Evolutionary conservation across 64 coral and sea anemone species (phyloP).

Genomic region (Platygyra sinensis): DNA sequence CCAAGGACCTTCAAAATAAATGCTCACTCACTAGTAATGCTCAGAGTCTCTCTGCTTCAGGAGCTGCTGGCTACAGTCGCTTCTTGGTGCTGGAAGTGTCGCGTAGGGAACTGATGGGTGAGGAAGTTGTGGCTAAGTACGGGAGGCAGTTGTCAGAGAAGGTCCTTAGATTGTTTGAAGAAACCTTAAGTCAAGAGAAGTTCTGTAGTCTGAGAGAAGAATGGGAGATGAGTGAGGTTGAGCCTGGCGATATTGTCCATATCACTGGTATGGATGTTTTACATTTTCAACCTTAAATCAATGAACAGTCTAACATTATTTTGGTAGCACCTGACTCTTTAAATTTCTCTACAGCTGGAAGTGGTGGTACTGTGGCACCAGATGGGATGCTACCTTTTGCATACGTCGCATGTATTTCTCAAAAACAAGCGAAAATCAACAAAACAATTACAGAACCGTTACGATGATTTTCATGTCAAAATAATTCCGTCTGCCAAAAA

Average conservation of each 20-base stretch:
- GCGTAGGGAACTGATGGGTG: constrained; percentile 53
- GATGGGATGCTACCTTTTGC: too few relatives aligned
- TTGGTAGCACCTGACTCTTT: background rate
- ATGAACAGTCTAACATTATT: background rate
- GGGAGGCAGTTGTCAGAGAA: constrained; percentile 67
- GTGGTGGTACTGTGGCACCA: too few relatives aligned
- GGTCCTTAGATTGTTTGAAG: constrained; percentile 89
- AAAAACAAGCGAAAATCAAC: too few relatives aligned
- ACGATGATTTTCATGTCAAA: too few relatives aligned
- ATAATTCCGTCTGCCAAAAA: too few relatives aligned
- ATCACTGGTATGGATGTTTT: constrained; percentile 65
- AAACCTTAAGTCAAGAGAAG: constrained; percentile 58
- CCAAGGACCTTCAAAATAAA: constrained; percentile 24
- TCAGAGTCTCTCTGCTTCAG: background rate
- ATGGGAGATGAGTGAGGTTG: constrained; percentile 92
- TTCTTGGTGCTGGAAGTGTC: constrained; percentile 91
- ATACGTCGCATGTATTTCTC: too few relatives aligned
- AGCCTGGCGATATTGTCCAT: constrained; percentile 93
- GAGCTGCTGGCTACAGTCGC: constrained; percentile 57
- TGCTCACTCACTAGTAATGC: constrained; percentile 8
- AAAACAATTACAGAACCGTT: too few relatives aligned
- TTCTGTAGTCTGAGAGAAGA: constrained; percentile 87
- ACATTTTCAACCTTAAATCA: background rate
- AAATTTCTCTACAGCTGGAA: too few relatives aligned
- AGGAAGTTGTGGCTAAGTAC: constrained; percentile 16